Evolutionary conservation across 2,888 invertebrate genomes (phyloP).

Genomic region (Acrocyrtus sp.): DNA sequence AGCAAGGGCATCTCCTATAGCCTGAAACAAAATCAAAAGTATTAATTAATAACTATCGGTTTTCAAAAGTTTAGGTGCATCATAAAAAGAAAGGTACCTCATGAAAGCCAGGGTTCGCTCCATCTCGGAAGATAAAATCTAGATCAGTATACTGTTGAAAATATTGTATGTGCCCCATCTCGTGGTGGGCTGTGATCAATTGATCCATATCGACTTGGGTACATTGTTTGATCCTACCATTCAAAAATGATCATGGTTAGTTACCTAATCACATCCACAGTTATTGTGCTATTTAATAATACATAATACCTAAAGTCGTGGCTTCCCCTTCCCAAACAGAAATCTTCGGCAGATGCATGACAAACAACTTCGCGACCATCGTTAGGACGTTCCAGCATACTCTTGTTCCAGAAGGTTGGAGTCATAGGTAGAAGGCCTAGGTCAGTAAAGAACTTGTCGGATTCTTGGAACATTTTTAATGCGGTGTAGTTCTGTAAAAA

Average conservation of each 20-base stretch:
- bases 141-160: slow-evolving; percentile 79
- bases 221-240: slow-evolving; percentile 65
- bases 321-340: slow-evolving; percentile 56
- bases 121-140: slow-evolving; percentile 77
- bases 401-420: slow-evolving; percentile 86
- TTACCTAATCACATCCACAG: neutral
- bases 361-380: slow-evolving; percentile 71
- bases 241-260: neutral
- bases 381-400: slow-evolving; percentile 80
- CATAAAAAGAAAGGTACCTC: slow-evolving; percentile 59
- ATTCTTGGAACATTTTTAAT: slow-evolving; percentile 65
- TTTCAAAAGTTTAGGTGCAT: neutral
- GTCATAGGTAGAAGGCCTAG: slow-evolving; percentile 83
- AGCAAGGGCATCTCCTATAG: slow-evolving; percentile 65
- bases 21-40: slow-evolving; percentile 22
- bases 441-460: slow-evolving; percentile 85
- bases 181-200: slow-evolving; percentile 79
- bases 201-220: slow-evolving; percentile 65
- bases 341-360: slow-evolving; percentile 59
- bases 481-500: slow-evolving; percentile 56
- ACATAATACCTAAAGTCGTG: slow-evolving; percentile 56
- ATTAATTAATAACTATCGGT: neutral
- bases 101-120: slow-evolving; percentile 78
- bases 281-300: neutral
- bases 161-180: slow-evolving; percentile 84